These are phyloP conservation scores for Sebastes steindachneri DNA, from an alignment of 2,797 vertebrate species.

Conservation along the genomic window DNA sequence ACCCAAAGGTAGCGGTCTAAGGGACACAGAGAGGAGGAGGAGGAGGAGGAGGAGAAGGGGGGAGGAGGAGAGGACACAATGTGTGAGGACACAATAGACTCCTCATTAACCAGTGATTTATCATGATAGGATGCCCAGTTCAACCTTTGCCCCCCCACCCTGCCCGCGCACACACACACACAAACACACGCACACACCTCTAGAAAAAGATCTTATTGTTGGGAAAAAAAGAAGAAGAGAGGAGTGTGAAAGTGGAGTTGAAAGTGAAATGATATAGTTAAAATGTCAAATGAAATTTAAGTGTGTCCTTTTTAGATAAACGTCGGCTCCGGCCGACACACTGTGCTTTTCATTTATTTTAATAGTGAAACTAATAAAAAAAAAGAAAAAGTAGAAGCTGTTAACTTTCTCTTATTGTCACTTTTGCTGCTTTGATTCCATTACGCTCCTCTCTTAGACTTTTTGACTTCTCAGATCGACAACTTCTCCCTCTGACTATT, in stretches of 20 bases:
- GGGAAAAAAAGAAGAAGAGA: constrained; percentile 67
- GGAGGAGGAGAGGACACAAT: constrained; percentile 77
- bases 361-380: constrained; percentile 12
- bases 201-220: constrained; percentile 83
- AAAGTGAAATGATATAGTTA: constrained; percentile 73
- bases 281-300: constrained; percentile 72
- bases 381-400: background rate
- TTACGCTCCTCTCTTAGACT: background rate
- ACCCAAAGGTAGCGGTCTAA: constrained; percentile 93
- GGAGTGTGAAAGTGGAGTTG: constrained; percentile 68
- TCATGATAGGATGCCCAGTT: constrained; percentile 98
- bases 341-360: background rate
- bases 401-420: background rate
- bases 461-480: background rate
- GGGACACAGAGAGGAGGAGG: constrained; percentile 87
- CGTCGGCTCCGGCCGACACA: background rate
- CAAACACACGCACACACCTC: constrained; percentile 43
- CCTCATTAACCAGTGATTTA: constrained; percentile 99
- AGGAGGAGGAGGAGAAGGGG: constrained; percentile 68
- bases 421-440: background rate
- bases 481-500: background rate
- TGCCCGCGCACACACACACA: constrained; percentile 39
- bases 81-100: constrained; percentile 86
- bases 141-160: constrained; percentile 91
- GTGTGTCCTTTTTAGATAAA: constrained; percentile 49